Conservation (phyloP, 2,888 invertebrate species). For the Synanthedon tipuliformis region DNA sequence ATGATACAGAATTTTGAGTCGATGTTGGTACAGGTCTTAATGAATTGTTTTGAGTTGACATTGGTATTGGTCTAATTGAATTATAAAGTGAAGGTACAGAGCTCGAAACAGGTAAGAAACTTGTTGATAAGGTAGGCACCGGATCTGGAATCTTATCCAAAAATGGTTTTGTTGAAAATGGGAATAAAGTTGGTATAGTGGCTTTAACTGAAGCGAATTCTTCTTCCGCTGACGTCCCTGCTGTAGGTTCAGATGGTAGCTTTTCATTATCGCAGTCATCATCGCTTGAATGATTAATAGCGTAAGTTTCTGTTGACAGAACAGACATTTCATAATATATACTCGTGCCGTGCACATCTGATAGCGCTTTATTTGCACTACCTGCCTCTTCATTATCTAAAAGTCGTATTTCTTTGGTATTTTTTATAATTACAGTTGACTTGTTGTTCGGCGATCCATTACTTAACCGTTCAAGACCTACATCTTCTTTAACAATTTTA, state of each 20-base stretch:
- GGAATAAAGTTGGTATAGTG: constrained; percentile 21
- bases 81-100: constrained; percentile 15
- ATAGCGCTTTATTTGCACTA: constrained; percentile 44
- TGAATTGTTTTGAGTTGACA: constrained; percentile 30
- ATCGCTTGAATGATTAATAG: constrained; percentile 40
- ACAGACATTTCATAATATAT: constrained; percentile 65
- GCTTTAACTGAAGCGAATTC: constrained; percentile 32
- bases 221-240: constrained; percentile 35
- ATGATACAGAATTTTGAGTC: constrained; percentile 32
- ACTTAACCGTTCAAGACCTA: constrained; percentile 51
- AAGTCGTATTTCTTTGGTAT: constrained; percentile 64
- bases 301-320: constrained; percentile 58
- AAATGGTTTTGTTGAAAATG: constrained; percentile 16
- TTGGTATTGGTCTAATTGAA: constrained; percentile 15
- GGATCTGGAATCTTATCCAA: constrained; percentile 7
- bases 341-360: constrained; percentile 63
- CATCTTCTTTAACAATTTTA: constrained; percentile 37
- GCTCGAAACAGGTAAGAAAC: constrained; percentile 26
- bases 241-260: constrained; percentile 30
- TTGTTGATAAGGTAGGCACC: constrained; percentile 21
- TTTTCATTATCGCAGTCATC: constrained; percentile 58
- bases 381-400: constrained; percentile 54
- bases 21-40: constrained; percentile 13
- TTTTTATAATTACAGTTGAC: constrained; percentile 61
- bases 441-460: constrained; percentile 59